A percentile compares a stretch with the other conserved stretches of the same genome.
Conservation (phyloP, 2,113 vertebrate genomes). For the Urocitellus parryii region DNA sequence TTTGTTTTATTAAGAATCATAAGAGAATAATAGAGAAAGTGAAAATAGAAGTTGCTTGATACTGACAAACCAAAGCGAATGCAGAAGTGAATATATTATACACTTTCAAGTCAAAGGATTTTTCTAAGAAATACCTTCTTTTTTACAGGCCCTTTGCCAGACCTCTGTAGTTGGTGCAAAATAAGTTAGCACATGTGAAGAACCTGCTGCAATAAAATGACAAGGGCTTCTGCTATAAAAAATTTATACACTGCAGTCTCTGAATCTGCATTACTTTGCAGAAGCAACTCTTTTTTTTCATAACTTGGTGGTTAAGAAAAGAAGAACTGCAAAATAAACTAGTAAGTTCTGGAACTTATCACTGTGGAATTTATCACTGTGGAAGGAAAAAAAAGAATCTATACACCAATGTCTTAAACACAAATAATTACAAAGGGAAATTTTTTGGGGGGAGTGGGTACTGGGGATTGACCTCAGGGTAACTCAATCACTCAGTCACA, state of each 20-base stretch:
- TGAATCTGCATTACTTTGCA: constrained; percentile 63
- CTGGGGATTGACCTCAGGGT: too few relatives aligned
- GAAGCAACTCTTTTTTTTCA: neutral
- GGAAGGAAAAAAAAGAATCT: neutral
- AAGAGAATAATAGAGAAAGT: neutral
- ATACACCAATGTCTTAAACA: constrained; percentile 46
- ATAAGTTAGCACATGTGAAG: neutral
- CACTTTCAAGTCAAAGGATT: neutral
- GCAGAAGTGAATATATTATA: constrained; percentile 12
- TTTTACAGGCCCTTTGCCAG: neutral
- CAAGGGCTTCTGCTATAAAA: constrained; percentile 43
- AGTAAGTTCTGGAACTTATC: constrained; percentile 8
- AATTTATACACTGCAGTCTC: constrained; percentile 66
- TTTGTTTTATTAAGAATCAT: neutral
- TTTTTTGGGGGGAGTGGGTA: too few relatives aligned
- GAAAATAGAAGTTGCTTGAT: neutral
- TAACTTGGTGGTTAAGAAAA: constrained; percentile 13
- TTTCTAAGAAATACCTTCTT: constrained; percentile 14
- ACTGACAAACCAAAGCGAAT: neutral
- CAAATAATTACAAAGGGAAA: constrained; percentile 14
- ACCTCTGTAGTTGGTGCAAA: neutral
- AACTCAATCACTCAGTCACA: too few relatives aligned
- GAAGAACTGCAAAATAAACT: neutral
- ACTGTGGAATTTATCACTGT: neutral
- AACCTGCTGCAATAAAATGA: constrained; percentile 29